Evolutionary conservation across 2,888 invertebrate genomes (phyloP).

Genomic region (Tipula lateralis): DNA sequence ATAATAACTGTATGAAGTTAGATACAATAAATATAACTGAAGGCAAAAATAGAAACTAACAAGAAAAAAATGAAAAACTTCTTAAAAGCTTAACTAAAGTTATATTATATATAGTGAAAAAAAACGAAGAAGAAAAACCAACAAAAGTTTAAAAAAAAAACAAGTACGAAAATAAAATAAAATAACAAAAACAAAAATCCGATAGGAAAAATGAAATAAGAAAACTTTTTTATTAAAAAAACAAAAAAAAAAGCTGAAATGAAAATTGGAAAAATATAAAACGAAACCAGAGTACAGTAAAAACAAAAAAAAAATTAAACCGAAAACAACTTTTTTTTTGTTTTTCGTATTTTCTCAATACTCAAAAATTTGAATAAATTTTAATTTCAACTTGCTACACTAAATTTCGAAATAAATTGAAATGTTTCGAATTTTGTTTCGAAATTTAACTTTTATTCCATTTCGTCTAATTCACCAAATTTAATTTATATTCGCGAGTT

Average conservation of each 20-base stretch:
- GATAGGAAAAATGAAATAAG: background rate
- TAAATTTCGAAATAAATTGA: background rate
- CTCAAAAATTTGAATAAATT: conserved; percentile 19
- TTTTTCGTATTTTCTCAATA: background rate
- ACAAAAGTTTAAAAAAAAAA: background rate
- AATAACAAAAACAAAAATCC: background rate
- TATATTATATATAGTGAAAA: background rate
- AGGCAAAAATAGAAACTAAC: background rate
- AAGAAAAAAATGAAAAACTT: conserved; percentile 14
- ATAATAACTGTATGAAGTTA: background rate
- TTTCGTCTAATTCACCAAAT: background rate
- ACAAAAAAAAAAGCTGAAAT: background rate
- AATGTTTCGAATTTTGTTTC: background rate
- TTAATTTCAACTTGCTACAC: background rate
- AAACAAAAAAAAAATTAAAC: background rate
- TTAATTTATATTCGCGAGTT: background rate
- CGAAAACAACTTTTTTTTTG: background rate
- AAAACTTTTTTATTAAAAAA: conserved; percentile 7
- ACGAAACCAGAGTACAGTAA: no score
- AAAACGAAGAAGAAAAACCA: background rate
- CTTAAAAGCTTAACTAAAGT: conserved; percentile 15
- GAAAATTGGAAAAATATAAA: background rate
- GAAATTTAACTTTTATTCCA: background rate
- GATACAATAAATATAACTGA: conserved; percentile 24
- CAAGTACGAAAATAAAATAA: background rate